Evolutionary conservation across 23 tunicate genomes (phyloP).

Genomic region (Corella eumyota): DNA sequence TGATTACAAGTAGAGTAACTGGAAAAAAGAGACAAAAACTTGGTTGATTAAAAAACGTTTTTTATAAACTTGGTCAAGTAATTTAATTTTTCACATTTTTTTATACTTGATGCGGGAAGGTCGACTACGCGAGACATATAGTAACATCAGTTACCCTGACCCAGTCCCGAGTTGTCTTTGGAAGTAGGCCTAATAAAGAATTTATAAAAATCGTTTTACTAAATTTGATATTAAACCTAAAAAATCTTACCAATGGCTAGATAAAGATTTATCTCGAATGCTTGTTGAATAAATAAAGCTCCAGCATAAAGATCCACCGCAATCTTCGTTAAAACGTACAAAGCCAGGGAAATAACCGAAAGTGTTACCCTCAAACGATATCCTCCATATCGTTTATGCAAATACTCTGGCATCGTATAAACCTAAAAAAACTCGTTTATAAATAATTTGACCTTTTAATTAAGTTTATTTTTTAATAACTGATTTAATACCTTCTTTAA

Average conservation of each 20-base stretch:
- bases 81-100: too few species aligned
- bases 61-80: too few species aligned
- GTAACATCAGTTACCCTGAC: too few species aligned
- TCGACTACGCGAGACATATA: too few species aligned
- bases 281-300: slow-evolving; percentile 74
- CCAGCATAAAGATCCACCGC: slow-evolving; percentile 87
- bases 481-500: too few species aligned
- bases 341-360: slow-evolving; percentile 65
- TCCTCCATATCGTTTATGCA: slow-evolving; percentile 58
- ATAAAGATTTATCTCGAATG: slow-evolving; percentile 57
- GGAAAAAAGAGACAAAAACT: slow-evolving; percentile 2
- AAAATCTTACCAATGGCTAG: slow-evolving; percentile 77
- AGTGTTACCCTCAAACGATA: slow-evolving; percentile 45
- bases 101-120: too few species aligned
- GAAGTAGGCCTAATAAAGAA: too few species aligned
- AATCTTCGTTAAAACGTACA: slow-evolving; percentile 90
- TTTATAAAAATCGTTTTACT: too few species aligned
- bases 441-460: too few species aligned
- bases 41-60: not conserved
- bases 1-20: slow-evolving; percentile 67
- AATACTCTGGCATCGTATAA: slow-evolving; percentile 87
- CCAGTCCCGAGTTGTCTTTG: too few species aligned
- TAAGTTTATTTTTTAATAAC: too few species aligned
- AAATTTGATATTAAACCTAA: too few species aligned
- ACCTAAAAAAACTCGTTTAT: slow-evolving; percentile 25